Base-by-base conservation (phyloP, 1,140 invertebrate genomes). In the Eulimnadia texana region DNA sequence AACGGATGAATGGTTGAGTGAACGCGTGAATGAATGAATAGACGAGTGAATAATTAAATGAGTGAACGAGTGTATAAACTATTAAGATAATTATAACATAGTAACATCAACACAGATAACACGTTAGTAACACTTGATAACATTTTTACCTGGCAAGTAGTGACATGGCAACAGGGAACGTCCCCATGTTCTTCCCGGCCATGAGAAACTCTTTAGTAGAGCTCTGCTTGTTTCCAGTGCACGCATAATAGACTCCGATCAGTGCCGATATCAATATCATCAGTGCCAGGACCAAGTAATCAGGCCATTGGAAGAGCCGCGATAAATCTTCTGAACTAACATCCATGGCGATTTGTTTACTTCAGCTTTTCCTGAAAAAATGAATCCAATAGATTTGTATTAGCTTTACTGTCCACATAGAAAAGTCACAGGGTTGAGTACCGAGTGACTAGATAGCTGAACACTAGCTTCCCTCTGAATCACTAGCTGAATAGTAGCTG, bases 221-320 rank as follows among this genome's bases (percentile, higher is more conserved):
- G 27, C 61, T 60, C 27, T 66, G 55, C n/a, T 64, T 58, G 50
- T 57, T 52, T n/a, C 60, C 50, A 51, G 65, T 22, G 28, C 82
- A 88, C 19, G 83, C 86, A 69, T 88, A 90, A 70, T 86, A 91
- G 0, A 88, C 73, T 0, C 89, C 89, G 55, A 92, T 89, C 3
- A 78, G 78, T 61, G 84, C 82, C 1, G 87, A 89, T 0, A 85
- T 73, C 0, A 83, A 50, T 3, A 90, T 71, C 82, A 89, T 87
- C 0, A 75, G 68, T 0, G 71, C 78, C 13, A 89, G 72, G 1
- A 89, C 82, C 10, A 74, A 69, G 67, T 88, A 89, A 70, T 89
- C 86, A 13, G 73, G 73, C 82, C 82, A 84, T n/a, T 58, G 57
- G 19, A 63, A 63, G 19, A n/a, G 55, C 13, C 57, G 59, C 0